phyloP scores from a whole-genome alignment of 2,888 invertebrate genomes.

The Pyrochroa serraticornis region DNA sequence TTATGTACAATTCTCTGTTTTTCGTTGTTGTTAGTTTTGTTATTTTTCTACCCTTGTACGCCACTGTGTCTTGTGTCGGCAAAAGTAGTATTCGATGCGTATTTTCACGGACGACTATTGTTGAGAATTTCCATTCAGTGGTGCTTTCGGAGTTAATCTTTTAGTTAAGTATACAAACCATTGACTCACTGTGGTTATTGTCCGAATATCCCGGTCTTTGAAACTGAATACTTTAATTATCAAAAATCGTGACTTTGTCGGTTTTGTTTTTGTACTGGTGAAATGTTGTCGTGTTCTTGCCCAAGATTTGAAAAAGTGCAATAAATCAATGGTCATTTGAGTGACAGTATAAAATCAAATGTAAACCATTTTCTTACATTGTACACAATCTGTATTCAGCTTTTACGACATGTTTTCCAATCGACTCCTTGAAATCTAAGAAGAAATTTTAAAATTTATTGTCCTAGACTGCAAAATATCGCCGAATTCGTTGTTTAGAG shows the following conservation, averaged over 20 bases:
- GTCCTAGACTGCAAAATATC: constrained; percentile 27
- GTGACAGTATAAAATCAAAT: constrained; percentile 30
- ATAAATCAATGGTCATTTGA: constrained; percentile 12
- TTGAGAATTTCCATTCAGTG: constrained; percentile 15
- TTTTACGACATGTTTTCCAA: constrained; percentile 43
- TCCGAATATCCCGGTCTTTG: too few relatives aligned
- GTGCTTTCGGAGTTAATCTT: constrained; percentile 21
- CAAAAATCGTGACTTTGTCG: too few relatives aligned
- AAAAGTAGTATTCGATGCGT: neutral
- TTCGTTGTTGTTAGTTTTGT: too few relatives aligned
- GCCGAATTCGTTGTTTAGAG: constrained; percentile 10
- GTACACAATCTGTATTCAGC: constrained; percentile 40
- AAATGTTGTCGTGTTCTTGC: too few relatives aligned
- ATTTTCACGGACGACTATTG: constrained; percentile 9
- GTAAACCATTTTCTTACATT: constrained; percentile 38
- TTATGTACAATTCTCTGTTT: too few relatives aligned
- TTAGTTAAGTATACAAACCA: constrained; percentile 17
- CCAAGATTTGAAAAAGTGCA: constrained; percentile 2
- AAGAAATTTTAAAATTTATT: constrained; percentile 40
- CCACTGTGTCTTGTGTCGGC: neutral
- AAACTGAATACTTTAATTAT: too few relatives aligned
- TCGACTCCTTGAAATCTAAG: constrained; percentile 33
- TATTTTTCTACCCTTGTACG: neutral
- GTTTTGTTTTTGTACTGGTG: too few relatives aligned
- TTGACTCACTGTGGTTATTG: too few relatives aligned